Evolutionary conservation across 2,113 vertebrate genomes (phyloP).

Genomic region (Psittacara wagleri): DNA sequence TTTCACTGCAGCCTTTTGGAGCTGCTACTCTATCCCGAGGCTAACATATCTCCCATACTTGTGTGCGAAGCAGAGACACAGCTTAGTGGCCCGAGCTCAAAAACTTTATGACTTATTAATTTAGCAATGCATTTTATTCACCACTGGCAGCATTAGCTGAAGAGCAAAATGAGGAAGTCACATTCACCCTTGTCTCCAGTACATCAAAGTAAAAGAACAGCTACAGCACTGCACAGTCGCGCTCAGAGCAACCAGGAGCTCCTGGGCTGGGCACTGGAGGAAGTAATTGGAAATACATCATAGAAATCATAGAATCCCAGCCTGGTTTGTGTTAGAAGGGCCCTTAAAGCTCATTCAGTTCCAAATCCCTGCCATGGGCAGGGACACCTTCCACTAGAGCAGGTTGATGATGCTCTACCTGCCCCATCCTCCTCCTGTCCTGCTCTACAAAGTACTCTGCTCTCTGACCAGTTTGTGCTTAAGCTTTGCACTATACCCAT

Average conservation of each 20-base stretch:
- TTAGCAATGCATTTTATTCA: background rate
- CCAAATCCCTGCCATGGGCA: background rate
- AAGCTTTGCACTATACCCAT: background rate
- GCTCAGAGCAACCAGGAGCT: background rate
- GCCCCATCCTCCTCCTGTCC: background rate
- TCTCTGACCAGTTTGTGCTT: background rate
- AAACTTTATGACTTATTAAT: background rate
- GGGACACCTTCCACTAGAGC: background rate
- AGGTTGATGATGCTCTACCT: background rate
- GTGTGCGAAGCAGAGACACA: background rate
- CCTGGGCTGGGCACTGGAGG: background rate
- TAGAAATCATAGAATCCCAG: background rate
- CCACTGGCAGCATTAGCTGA: background rate
- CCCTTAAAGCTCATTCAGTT: background rate
- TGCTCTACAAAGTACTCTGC: background rate
- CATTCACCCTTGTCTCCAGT: background rate
- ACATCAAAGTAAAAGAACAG: background rate
- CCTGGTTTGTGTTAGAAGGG: background rate
- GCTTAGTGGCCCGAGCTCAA: background rate
- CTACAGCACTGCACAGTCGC: background rate
- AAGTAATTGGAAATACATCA: background rate
- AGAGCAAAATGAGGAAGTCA: background rate
- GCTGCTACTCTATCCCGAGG: slow-evolving; percentile 31
- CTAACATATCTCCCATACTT: slow-evolving; percentile 14
- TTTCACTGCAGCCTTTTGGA: slow-evolving; percentile 26